phyloP scores from a whole-genome alignment of 1,140 invertebrate genomes.

The Anoplolepis gracilipes region DNA sequence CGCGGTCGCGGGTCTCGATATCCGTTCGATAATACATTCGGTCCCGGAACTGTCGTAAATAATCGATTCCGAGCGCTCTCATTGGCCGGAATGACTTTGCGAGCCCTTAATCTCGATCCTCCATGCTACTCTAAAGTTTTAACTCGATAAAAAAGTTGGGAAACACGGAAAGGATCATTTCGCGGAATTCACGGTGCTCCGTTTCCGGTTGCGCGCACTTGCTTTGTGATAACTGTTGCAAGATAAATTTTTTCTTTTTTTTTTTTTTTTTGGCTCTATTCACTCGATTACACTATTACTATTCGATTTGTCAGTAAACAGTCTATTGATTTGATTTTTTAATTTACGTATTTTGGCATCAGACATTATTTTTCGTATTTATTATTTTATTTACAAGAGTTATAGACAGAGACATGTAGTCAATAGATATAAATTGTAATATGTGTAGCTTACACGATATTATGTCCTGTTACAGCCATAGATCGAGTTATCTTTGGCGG shows the following conservation, averaged over 20 bases:
- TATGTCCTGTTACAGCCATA: not conserved
- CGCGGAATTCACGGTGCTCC: not conserved
- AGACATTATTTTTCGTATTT: not conserved
- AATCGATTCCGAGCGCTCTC: slow-evolving; percentile 43
- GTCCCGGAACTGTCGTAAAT: slow-evolving; percentile 55
- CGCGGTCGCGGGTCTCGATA: slow-evolving; percentile 37
- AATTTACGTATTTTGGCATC: not conserved
- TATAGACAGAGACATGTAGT: not conserved
- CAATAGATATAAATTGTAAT: slow-evolving; percentile 16
- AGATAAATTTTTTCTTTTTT: slow-evolving; percentile 1
- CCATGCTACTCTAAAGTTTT: slow-evolving; percentile 52
- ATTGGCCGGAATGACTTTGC: slow-evolving; percentile 53
- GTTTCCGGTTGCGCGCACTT: slow-evolving; percentile 23
- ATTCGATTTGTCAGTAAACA: not conserved
- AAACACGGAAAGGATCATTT: slow-evolving; percentile 43
- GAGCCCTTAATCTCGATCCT: slow-evolving; percentile 54
- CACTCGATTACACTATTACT: not conserved
- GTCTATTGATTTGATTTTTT: not conserved
- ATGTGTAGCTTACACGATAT: not conserved
- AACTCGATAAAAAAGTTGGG: slow-evolving; percentile 62
- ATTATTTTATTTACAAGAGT: not conserved
- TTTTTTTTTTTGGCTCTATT: not conserved
- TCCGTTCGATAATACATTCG: slow-evolving; percentile 52
- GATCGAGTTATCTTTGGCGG: slow-evolving; percentile 31
- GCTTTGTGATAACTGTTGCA: not conserved